Evolutionary conservation across 2,888 invertebrate species (phyloP), one percentile per base, ranked within the genome.

Genomic region (Bimastos eiseni): DNA sequence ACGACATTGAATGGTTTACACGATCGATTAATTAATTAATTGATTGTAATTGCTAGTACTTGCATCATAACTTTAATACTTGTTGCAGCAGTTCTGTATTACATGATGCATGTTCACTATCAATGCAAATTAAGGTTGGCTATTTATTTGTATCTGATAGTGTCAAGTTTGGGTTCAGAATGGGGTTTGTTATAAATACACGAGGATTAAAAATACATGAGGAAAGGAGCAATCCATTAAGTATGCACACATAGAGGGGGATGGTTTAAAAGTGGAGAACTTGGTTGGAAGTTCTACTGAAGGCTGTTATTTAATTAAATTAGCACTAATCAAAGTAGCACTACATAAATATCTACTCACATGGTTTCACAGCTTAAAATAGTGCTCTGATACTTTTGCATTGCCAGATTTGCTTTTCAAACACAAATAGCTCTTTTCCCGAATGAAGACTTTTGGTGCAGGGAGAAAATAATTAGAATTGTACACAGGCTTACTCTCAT

Each of bases 401-500:
- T 30, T 55, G 4, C 24, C 55, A 30, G 55, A 4, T 30, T 55
- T 55, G 30, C 55, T 30, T 55, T 30, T 55, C 24, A 24, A 55
- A 55, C 30, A 30, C 30, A 55, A 55, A 30, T 55, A 24, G 55
- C 55, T 55, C 55, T 55, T 4, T 13, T 55, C 24, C 30, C 30
- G 24, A 24, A 55, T 30, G 24, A 70, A 1, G 17, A 70, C 70
- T n/a, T 6, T 70, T n/a, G 6, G 8, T 8, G 8, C 3, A 17
- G 70, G 49, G 49, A 1, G 49, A 11, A n/a, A 11, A 13, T 70
- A n/a, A 30, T 70, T 70, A 70, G 70, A 70, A 70, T 70, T 70
- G 30, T 70, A 70, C 70, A 70, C 0, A n/a, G 30, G 70, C 91
- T 91, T 91, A 94, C 94, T 92, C 95, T 93, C 91, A 95, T 92